These are phyloP conservation scores for Syngnathoides biaculeatus DNA, from an alignment of 2,113 vertebrate genomes.

Conservation along the genomic window DNA sequence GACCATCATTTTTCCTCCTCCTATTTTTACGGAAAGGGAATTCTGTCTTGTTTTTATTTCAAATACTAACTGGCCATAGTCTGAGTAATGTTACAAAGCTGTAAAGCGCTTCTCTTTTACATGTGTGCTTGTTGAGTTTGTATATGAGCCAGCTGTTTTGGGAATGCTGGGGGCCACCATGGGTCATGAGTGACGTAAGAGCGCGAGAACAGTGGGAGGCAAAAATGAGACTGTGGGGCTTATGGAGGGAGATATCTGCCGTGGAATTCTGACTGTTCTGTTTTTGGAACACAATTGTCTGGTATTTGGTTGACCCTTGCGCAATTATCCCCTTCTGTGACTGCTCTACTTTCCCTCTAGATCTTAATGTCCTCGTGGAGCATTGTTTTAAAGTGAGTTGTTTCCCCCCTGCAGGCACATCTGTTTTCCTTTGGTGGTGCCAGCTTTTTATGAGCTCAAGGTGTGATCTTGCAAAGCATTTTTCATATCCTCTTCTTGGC, in stretches of 20 bases:
- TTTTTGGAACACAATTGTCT: constrained; percentile 68
- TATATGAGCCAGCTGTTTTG: constrained; percentile 62
- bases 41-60: constrained; percentile 48
- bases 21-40: constrained; percentile 39
- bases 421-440: constrained; percentile 1
- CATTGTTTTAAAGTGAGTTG: constrained; percentile 22
- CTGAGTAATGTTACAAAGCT: constrained; percentile 15
- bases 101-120: not conserved
- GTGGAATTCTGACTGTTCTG: constrained; percentile 63
- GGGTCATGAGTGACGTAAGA: constrained; percentile 60
- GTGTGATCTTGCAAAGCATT: not conserved
- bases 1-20: constrained; percentile 16
- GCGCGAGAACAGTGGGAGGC: constrained; percentile 23
- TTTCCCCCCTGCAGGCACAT: constrained; percentile 14
- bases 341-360: constrained; percentile 12
- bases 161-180: constrained; percentile 54
- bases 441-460: not conserved
- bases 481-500: not conserved
- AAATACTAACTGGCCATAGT: constrained; percentile 31
- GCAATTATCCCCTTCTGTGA: constrained; percentile 24
- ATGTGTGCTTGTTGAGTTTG: constrained; percentile 22
- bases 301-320: constrained; percentile 51
- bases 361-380: constrained; percentile 37
- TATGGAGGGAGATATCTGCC: constrained; percentile 68
- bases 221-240: constrained; percentile 36